Conservation (phyloP, 1,140 invertebrate genomes). For the Gryon sp. region DNA sequence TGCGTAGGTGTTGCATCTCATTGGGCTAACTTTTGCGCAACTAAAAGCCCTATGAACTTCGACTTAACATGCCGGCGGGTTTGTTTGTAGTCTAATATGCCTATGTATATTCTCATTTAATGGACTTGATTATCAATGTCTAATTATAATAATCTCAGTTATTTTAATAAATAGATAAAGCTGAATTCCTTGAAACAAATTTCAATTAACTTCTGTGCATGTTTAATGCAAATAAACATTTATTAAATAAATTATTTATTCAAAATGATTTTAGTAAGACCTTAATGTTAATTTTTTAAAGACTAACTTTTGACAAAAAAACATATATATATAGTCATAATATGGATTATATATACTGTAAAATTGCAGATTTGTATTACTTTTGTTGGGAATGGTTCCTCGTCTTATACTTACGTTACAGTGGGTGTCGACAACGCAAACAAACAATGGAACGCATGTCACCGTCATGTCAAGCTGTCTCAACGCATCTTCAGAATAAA, state of each 20-base stretch:
- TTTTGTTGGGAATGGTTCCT: constrained; percentile 38
- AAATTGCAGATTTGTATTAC: constrained; percentile 2
- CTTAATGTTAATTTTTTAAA: not conserved
- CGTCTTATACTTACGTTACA: constrained; percentile 47
- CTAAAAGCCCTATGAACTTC: constrained; percentile 51
- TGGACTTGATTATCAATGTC: constrained; percentile 30
- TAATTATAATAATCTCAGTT: constrained; percentile 15
- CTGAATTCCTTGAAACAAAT: no score
- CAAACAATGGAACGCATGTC: constrained; percentile 73
- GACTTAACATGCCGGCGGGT: constrained; percentile 10
- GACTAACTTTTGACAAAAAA: not conserved
- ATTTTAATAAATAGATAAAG: constrained; percentile 21
- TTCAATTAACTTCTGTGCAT: no score
- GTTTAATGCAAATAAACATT: no score
- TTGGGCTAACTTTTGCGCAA: constrained; percentile 41
- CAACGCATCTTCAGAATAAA: constrained; percentile 47
- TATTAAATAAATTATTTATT: no score
- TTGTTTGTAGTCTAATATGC: constrained; percentile 26
- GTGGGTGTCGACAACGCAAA: constrained; percentile 70
- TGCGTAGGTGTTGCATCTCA: constrained; percentile 57
- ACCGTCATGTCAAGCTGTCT: constrained; percentile 70
- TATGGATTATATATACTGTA: constrained; percentile 13
- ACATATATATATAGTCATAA: constrained; percentile 5
- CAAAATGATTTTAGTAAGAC: no score
- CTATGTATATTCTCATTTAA: constrained; percentile 48